Evolutionary conservation across 2,797 vertebrate species (phyloP), one percentile per base, ranked within the genome.

Genomic region (Cuniculus paca): DNA sequence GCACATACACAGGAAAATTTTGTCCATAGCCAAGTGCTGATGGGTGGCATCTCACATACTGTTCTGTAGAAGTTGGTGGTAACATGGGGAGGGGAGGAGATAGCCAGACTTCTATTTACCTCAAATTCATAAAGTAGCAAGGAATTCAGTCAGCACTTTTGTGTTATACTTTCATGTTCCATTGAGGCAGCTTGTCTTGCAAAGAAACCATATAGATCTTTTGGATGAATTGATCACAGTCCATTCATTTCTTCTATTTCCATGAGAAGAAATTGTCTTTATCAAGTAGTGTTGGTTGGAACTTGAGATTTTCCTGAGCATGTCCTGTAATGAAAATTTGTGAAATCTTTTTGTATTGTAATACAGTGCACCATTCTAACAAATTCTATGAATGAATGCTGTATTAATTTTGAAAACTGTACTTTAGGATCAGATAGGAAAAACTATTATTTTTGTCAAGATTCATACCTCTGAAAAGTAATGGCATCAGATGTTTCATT

Each of bases 381-480:
- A 12, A 74, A 68, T 75, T 5, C 56, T 39, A 5, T 28, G 6
- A 90, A 54, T 68, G 20, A 56, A 0, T 12, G 2, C 39, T 56
- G 9, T 48, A 7, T 90, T 87, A 74, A 77, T 90, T 94, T 63
- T 48, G n/a, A 60, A 34, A 63, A 36, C 48, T 82, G 4, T 58
- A 14, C 58, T 92, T 89, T 9, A 60, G 65, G 16, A 68, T 48
- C 31, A 91, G 58, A 50, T 1, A 54, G 2, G 2, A 58, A n/a
- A 92, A 34, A 13, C 8, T 60, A 31, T 74, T 28, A 58, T 92
- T 96, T 90, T 80, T 91, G 17, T 60, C 48, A 63, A 79, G 48
- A 61, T 26, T 82, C 54, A 54, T 28, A 28, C 61, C 5, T 80
- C 65, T 86, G 20, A 77, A 95, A 89, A 83, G 24, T 95, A 93